Base-by-base conservation (phyloP, 1,140 invertebrate species). In the Drosophila mojavensis region DNA sequence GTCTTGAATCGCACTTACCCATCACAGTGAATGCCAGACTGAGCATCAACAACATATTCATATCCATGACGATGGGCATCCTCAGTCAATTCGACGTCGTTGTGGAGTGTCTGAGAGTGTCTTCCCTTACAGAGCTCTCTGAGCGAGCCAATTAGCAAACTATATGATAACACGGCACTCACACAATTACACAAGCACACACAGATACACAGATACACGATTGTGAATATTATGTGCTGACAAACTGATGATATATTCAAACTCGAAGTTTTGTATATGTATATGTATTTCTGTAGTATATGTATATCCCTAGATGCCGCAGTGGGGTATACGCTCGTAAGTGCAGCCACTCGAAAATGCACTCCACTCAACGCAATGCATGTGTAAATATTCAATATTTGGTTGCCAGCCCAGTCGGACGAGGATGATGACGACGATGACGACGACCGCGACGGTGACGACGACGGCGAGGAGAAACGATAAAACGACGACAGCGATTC, bases 381-480 rank as follows among this genome's bases (percentile, higher is more conserved):
- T 89, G 79, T 89, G 84, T 89, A 89, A 89, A 89, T 89, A 89
- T 89, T 89, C 80, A 89, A 89, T 89, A 89, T 89, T 90, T 88
- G 84, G 84, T 70, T 78, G 78, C 61, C 81, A 67, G 66, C 71
- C 43, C 54, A 80, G 48, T 15, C 48, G 47, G 47, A 60, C 63
- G 43, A 45, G 43, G 43, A 45, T 45, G 43, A 53, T 45, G 51
- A 50, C 47, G 61, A 73, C 48, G 20, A 54, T 50, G 56, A 45
- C 45, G 36, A 39, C 36, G 36, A 11, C 36, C 9, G 36, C 9
- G 36, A 39, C 36, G 36, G 10, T 10, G 36, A 11, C 36, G 36
- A 33, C 6, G 7, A 33, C 30, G 6, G 7, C 6, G 20, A 20
- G 20, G 20, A 20, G 20, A 20, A 20, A 20, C 20, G 20, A 20